Conservation (phyloP, 2,888 invertebrate species). For the Pediacus dermestoides region DNA sequence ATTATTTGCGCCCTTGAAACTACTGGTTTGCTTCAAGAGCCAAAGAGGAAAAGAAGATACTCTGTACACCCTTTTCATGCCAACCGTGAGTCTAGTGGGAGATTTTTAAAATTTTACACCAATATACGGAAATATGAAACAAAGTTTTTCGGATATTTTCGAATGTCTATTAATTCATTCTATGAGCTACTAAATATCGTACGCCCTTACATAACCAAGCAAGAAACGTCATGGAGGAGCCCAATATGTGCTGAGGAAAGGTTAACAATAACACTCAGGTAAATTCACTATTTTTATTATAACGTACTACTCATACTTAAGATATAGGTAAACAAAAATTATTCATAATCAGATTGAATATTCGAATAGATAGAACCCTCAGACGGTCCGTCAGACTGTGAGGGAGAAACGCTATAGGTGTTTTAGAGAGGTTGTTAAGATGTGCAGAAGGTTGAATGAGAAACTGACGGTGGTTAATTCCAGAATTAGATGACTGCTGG, state of each 20-base stretch:
- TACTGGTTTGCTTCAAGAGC: too few relatives aligned
- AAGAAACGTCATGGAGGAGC: conserved; percentile 8
- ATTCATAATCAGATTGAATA: too few relatives aligned
- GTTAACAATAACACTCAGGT: too few relatives aligned
- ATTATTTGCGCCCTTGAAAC: too few relatives aligned
- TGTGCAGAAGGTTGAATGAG: not conserved
- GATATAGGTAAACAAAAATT: too few relatives aligned
- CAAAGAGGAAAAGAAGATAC: conserved; percentile 7
- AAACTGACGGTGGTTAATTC: too few relatives aligned
- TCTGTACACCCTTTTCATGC: conserved; percentile 4
- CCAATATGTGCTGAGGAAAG: conserved; percentile 11
- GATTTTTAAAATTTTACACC: conserved; percentile 4
- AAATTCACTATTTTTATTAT: too few relatives aligned
- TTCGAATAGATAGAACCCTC: not conserved
- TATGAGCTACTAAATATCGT: too few relatives aligned
- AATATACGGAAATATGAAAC: conserved; percentile 6
- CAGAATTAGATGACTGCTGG: too few relatives aligned
- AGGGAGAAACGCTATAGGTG: conserved; percentile 3
- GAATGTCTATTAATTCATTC: conserved; percentile 10
- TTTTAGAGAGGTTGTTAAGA: not conserved
- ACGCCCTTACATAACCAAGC: conserved; percentile 1
- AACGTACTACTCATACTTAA: too few relatives aligned
- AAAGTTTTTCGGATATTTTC: conserved; percentile 10
- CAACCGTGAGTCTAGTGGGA: not conserved
- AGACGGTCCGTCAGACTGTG: conserved; percentile 1